A percentile compares a stretch with the other conserved stretches of the same genome.
These are phyloP conservation scores for Montipora sp. DNA, from an alignment of 64 coral and sea anemone genomes.

Conservation along the genomic window DNA sequence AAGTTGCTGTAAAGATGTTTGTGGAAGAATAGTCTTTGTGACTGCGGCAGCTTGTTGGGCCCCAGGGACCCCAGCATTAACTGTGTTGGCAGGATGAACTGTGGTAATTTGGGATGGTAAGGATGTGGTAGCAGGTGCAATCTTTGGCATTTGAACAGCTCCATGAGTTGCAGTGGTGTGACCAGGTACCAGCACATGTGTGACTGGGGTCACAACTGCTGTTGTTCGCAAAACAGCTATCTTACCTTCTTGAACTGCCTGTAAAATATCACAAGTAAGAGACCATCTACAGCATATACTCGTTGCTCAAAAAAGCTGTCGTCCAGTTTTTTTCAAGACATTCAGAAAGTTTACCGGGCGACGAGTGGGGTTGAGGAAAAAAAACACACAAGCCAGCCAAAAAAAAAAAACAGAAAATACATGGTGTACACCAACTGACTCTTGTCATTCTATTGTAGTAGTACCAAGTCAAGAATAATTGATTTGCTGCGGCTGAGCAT, in stretches of 20 bases:
- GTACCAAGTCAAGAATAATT: no score
- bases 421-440: no score
- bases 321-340: no score
- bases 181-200: constrained; percentile 8
- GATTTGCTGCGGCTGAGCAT: no score
- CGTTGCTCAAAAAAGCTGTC: not conserved
- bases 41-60: not conserved
- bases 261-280: not conserved
- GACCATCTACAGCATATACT: no score
- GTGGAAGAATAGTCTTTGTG: constrained; percentile 47
- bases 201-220: constrained; percentile 14
- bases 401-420: no score
- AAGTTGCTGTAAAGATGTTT: constrained; percentile 21
- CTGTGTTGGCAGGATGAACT: constrained; percentile 7
- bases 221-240: constrained; percentile 20
- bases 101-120: constrained; percentile 27
- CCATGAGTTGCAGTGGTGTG: not conserved
- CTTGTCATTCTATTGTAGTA: no score
- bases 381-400: no score
- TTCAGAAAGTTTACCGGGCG: no score
- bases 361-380: no score
- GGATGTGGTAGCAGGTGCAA: constrained; percentile 50
- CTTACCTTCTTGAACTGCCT: constrained; percentile 42
- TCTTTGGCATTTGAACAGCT: constrained; percentile 38
- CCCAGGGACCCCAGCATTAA: constrained; percentile 18